Conservation (phyloP, 1,140 invertebrate species). For the Drosophila orosa region DNA sequence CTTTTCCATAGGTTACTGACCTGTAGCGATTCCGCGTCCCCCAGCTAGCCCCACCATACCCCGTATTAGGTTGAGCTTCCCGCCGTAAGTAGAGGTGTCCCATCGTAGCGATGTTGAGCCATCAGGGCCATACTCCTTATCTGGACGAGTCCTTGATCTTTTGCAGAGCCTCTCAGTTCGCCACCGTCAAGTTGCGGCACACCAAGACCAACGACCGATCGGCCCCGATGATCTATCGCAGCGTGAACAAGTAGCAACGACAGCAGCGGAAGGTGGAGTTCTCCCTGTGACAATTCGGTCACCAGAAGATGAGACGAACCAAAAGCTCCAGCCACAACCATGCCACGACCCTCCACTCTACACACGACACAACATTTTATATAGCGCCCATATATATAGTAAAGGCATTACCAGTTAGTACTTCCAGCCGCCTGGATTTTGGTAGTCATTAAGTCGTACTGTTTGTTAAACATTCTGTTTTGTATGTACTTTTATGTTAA, state of each 20-base stretch:
- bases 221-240: conserved; percentile 88
- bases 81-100: conserved; percentile 36
- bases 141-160: conserved; percentile 43
- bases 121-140: conserved; percentile 22
- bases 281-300: conserved; percentile 48
- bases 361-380: conserved; percentile 32
- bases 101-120: not conserved
- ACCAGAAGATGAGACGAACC: conserved; percentile 8
- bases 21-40: conserved; percentile 20
- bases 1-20: conserved; percentile 69
- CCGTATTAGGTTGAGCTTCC: conserved; percentile 28
- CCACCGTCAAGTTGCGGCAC: conserved; percentile 93
- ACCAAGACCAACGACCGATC: conserved; percentile 93
- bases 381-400: conserved; percentile 14
- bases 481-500: conserved; percentile 67
- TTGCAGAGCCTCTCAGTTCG: conserved; percentile 92
- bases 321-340: conserved; percentile 47
- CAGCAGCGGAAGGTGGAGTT: conserved; percentile 78
- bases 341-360: conserved; percentile 6
- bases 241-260: conserved; percentile 83
- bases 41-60: conserved; percentile 31
- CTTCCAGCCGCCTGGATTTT: conserved; percentile 64
- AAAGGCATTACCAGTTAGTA: conserved; percentile 51
- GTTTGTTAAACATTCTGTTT: conserved; percentile 70
- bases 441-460: conserved; percentile 81